Evolutionary conservation across 53 echinoderm and acorn worm species (phyloP), one percentile per base, ranked within the genome.

Genomic region (Patiria pectinifera): DNA sequence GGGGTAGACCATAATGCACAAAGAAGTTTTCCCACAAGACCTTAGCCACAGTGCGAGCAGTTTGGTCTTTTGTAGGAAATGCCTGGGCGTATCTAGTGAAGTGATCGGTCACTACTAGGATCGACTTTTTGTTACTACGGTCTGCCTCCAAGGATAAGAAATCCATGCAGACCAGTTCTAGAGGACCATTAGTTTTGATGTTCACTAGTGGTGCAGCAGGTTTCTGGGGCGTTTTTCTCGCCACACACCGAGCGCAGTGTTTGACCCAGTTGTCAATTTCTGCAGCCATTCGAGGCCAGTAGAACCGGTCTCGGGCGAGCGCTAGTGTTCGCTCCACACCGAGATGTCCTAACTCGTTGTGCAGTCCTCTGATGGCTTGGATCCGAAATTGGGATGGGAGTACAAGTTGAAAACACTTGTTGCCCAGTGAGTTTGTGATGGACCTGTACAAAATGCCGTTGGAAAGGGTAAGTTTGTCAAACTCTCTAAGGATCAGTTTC

Each of bases 71-170:
- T 45, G 95, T 95, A n/a, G 95, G 95, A 62, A 95, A 89, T 2
- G 95, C 95, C 35, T 82, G 85, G 5, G 91, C 91, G 69, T 94
- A 94, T 59, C 92, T 69, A 10, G 94, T 94, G 72, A 80, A 94
- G 23, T 94, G 94, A 47, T 94, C 94, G 4, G 94, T 94, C 2
- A 94, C 35, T 0, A 92, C 94, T 4, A 94, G 63, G 47, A 92
- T 89, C 53, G 91, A 78, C 19, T 78, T 26, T 8, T 79, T 91
- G 76, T 85, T 85, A 4, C 85, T 75, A 4, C n/a, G n/a, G 80
- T 94, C 94, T 0, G 93, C 91, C 71, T 91, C 91, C 4, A 91
- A 48, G 53, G 21, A 70, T 11, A 94, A 63, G 78, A 91, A 94
- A 60, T 90, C 91, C 49, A 93, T 90, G 70, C 91, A 90, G 44